Conservation (phyloP, 2,113 vertebrate species). For the Poicephalus meyeri region DNA sequence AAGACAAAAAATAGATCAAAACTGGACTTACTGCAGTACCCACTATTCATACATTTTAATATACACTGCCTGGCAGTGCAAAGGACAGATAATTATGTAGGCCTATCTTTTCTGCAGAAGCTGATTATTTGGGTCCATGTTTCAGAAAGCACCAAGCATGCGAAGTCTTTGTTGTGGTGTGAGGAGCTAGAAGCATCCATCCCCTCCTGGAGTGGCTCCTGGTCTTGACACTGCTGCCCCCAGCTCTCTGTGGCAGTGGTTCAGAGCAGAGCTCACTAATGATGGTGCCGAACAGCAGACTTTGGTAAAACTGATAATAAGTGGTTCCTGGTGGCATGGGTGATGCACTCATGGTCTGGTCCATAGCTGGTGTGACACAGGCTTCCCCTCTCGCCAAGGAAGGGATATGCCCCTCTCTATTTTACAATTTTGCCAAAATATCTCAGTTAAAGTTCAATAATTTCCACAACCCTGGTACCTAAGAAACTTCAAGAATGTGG, state of each 20-base stretch:
- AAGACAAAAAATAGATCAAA: not conserved
- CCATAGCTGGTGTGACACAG: not conserved
- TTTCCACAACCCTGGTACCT: not conserved
- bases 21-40: not conserved
- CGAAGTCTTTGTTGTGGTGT: not conserved
- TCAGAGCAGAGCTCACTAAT: fast-evolving
- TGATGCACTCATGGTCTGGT: fast-evolving
- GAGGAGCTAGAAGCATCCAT: not conserved
- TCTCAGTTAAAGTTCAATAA: not conserved
- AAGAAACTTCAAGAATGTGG: not conserved
- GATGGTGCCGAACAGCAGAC: not conserved
- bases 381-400: fast-evolving
- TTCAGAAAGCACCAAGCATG: not conserved
- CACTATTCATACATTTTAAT: not conserved
- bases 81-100: not conserved
- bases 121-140: not conserved
- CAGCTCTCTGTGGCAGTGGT: fast-evolving
- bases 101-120: not conserved
- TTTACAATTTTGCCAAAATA: not conserved
- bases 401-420: not conserved
- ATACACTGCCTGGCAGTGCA: not conserved
- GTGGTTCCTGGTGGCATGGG: fast-evolving
- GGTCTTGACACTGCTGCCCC: not conserved
- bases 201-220: not conserved
- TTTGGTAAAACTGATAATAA: not conserved